phyloP scores from a whole-genome alignment of 2,888 invertebrate genomes.

The Congeria kusceri region DNA sequence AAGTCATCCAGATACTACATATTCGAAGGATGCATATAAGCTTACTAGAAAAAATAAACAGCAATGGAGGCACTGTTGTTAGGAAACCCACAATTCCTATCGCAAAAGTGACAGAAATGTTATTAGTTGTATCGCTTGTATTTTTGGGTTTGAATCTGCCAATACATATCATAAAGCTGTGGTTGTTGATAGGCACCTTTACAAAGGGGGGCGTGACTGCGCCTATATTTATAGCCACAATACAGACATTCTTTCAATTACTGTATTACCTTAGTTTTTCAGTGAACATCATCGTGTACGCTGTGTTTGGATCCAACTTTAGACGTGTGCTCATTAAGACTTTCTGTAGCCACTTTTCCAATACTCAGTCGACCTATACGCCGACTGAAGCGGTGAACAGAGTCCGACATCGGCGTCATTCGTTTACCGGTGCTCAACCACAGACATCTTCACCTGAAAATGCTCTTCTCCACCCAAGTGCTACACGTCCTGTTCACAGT shows the following conservation, averaged over 20 bases:
- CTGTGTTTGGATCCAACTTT: slow-evolving; percentile 71
- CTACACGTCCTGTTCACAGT: no score
- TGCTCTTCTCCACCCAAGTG: no score
- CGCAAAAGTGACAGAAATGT: slow-evolving; percentile 71
- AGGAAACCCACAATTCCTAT: slow-evolving; percentile 25
- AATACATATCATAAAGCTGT: slow-evolving; percentile 71
- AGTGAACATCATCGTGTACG: slow-evolving; percentile 71
- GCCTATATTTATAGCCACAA: slow-evolving; percentile 34
- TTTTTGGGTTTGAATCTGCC: slow-evolving; percentile 75
- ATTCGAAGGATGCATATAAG: slow-evolving; percentile 6
- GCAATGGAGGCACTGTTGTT: background rate
- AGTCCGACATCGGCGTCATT: slow-evolving; percentile 23
- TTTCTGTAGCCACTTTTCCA: slow-evolving; percentile 13
- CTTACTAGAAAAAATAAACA: slow-evolving; percentile 1
- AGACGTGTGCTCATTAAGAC: slow-evolving; percentile 66
- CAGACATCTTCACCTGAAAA: no score
- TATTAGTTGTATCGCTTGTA: slow-evolving; percentile 73
- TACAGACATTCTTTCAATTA: slow-evolving; percentile 64
- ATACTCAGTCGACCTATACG: background rate
- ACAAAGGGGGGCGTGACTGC: slow-evolving; percentile 32
- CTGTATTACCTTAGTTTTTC: slow-evolving; percentile 75
- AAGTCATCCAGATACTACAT: slow-evolving; percentile 22
- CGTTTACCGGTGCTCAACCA: background rate
- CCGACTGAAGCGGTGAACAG: slow-evolving; percentile 34
- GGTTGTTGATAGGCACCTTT: slow-evolving; percentile 51